Evolutionary conservation across 2,888 invertebrate genomes (phyloP).

Genomic region (Sceliomorpha sp.): DNA sequence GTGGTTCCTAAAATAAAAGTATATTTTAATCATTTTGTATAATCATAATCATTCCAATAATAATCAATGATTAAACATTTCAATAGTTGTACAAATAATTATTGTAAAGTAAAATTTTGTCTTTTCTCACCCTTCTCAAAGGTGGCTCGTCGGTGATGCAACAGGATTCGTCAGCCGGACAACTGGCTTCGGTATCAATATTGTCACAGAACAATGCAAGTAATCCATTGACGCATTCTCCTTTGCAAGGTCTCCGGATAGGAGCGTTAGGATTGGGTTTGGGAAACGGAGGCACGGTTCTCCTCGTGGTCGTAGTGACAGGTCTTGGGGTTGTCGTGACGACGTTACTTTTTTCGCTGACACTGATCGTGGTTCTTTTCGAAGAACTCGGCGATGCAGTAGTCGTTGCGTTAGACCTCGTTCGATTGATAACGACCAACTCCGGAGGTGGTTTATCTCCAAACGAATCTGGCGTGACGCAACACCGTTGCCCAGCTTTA

Average conservation of each 20-base stretch:
- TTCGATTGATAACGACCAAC: slow-evolving; percentile 86
- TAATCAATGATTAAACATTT: too few species aligned
- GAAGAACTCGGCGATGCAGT: slow-evolving; percentile 61
- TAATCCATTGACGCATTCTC: slow-evolving; percentile 91
- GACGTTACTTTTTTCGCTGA: slow-evolving; percentile 76
- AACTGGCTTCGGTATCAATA: slow-evolving; percentile 87
- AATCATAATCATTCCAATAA: too few species aligned
- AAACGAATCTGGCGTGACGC: slow-evolving; percentile 88
- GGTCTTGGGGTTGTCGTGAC: slow-evolving; percentile 56
- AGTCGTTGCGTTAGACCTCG: slow-evolving; percentile 70
- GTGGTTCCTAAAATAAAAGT: slow-evolving; percentile 69
- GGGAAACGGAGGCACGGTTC: slow-evolving; percentile 70
- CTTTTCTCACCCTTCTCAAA: slow-evolving; percentile 31
- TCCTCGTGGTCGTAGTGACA: slow-evolving; percentile 69
- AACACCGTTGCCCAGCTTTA: slow-evolving; percentile 88
- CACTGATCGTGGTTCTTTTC: slow-evolving; percentile 45
- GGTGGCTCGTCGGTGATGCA: slow-evolving; percentile 85
- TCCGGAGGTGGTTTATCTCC: slow-evolving; percentile 87
- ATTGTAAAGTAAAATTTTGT: too few species aligned
- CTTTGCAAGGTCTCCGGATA: slow-evolving; percentile 85
- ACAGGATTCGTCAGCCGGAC: slow-evolving; percentile 84
- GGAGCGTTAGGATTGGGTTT: slow-evolving; percentile 76
- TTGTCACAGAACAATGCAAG: slow-evolving; percentile 93
- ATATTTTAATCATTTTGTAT: too few species aligned
- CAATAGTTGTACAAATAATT: too few species aligned